Evolutionary conservation across 2,113 vertebrate species (phyloP).

Genomic region (Siphamia tubifer): DNA sequence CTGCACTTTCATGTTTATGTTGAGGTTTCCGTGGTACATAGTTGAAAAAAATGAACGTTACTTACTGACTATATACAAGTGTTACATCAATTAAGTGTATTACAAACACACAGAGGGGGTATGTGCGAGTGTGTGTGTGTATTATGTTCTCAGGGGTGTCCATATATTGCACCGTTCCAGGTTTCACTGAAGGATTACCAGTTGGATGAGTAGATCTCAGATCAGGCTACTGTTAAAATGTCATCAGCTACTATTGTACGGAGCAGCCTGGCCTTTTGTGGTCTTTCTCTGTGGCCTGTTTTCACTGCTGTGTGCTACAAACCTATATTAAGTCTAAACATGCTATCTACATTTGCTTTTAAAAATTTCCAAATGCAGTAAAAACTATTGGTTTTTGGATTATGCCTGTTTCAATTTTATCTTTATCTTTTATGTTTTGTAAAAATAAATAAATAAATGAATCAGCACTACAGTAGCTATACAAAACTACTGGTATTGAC

Average conservation of each 20-base stretch:
- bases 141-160: constrained; percentile 53
- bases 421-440: too few relatives aligned
- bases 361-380: too few relatives aligned
- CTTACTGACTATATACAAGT: neutral
- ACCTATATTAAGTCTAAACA: too few relatives aligned
- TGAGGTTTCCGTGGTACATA: too few relatives aligned
- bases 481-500: too few relatives aligned
- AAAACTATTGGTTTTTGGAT: too few relatives aligned
- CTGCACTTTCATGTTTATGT: too few relatives aligned
- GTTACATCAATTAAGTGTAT: neutral
- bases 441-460: too few relatives aligned
- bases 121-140: neutral
- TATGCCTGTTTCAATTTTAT: too few relatives aligned
- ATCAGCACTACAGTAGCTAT: too few relatives aligned
- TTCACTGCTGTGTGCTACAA: neutral
- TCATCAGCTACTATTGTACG: neutral
- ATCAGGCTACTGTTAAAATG: constrained; percentile 23
- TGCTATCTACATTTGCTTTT: too few relatives aligned
- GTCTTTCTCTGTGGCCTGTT: neutral
- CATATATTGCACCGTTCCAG: constrained; percentile 44
- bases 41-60: too few relatives aligned
- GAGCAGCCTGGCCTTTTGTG: neutral
- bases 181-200: constrained; percentile 37
- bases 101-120: neutral
- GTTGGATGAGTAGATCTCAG: constrained; percentile 9